Percentiles rank a stretch among this genome's conserved stretches.
These are phyloP conservation scores for Varecia variegata DNA, from an alignment of 2,797 vertebrate genomes.

Conservation along the genomic window DNA sequence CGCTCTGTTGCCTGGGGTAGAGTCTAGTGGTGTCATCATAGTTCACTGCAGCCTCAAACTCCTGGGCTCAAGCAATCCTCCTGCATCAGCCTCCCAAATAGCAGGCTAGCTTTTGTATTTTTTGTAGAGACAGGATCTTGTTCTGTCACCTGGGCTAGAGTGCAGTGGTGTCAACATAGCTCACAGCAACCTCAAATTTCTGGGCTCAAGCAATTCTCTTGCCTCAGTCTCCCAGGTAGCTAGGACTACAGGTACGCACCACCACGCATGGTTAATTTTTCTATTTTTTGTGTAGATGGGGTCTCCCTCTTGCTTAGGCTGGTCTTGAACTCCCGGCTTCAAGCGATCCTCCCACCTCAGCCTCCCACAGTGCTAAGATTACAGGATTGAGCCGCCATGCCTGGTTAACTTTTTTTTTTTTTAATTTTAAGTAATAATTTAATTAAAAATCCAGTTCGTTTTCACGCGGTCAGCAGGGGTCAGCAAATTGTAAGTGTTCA, in stretches of 20 bases:
- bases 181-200: no score
- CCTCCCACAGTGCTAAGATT: background rate
- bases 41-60: background rate
- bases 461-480: background rate
- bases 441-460: background rate
- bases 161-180: no score
- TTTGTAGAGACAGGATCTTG: no score
- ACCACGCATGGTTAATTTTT: no score
- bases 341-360: background rate
- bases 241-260: no score
- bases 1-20: background rate
- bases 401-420: no score
- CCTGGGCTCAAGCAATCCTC: background rate
- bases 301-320: background rate
- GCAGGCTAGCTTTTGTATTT: background rate
- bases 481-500: background rate
- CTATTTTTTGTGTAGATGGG: no score
- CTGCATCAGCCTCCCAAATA: background rate
- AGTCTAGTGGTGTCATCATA: background rate
- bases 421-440: no score
- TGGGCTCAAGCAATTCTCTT: no score
- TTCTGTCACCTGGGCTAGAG: no score
- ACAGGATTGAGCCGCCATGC: background rate
- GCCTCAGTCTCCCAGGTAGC: no score
- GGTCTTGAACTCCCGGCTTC: background rate